Conservation (phyloP, 2,797 vertebrate species). For the Sphenopsis melanotis region DNA sequence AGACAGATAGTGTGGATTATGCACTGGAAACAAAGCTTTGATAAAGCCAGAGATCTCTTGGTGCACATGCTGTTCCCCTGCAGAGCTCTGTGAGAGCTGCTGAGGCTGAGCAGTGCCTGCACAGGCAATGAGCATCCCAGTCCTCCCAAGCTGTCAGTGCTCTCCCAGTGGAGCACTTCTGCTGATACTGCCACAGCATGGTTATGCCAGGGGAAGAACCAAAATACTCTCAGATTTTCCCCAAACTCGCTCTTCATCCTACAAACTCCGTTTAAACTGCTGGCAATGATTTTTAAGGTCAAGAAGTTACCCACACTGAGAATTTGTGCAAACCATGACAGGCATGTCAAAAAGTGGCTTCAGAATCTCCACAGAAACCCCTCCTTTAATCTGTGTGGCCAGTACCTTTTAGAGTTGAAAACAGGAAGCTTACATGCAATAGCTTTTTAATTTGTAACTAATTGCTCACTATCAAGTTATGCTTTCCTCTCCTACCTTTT, state of each 20-base stretch:
- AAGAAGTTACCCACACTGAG: not conserved
- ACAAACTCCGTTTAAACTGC: not conserved
- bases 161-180: not conserved
- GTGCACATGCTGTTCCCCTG: fast-evolving
- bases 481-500: not conserved
- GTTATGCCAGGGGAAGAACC: not conserved
- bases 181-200: not conserved
- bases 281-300: not conserved
- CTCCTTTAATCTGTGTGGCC: not conserved
- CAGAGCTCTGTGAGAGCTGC: not conserved
- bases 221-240: not conserved
- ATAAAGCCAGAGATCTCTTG: not conserved
- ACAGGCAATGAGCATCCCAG: fast-evolving
- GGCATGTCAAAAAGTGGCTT: not conserved
- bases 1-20: not conserved
- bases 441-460: not conserved
- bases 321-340: not conserved
- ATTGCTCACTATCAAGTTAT: not conserved
- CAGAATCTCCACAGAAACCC: not conserved
- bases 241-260: not conserved
- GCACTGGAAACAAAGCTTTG: not conserved
- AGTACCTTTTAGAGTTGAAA: not conserved
- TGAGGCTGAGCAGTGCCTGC: not conserved
- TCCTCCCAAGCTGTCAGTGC: not conserved
- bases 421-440: not conserved